Evolutionary conservation across 2,888 invertebrate species (phyloP).

Genomic region (Drosophila recens): DNA sequence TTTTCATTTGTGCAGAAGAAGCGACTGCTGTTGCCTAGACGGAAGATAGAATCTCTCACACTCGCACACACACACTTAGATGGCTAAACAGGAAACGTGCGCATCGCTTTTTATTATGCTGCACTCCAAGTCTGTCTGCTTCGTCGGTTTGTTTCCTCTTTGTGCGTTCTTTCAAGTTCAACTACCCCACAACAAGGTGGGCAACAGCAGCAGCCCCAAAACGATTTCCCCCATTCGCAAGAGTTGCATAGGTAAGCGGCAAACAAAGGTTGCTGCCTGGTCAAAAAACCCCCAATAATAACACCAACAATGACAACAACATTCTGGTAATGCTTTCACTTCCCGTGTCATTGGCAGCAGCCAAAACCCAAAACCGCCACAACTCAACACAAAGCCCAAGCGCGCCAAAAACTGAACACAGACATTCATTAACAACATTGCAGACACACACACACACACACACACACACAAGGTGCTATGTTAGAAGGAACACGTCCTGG

Average conservation of each 20-base stretch:
- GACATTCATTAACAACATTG: conserved; percentile 30
- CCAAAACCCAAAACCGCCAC: conserved; percentile 27
- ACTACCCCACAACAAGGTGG: conserved; percentile 55
- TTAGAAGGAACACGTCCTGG: conserved; percentile 30
- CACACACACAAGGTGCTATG: conserved; percentile 30
- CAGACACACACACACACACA: conserved; percentile 27
- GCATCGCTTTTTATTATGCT: conserved; percentile 70
- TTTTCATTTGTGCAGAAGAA: conserved; percentile 34
- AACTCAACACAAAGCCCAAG: conserved; percentile 54
- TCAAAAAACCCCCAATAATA: conserved; percentile 65
- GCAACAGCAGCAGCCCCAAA: conserved; percentile 18
- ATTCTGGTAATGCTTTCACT: conserved; percentile 74
- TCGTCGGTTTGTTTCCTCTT: conserved; percentile 61
- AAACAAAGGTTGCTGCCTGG: conserved; percentile 71
- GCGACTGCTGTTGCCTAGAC: conserved; percentile 63
- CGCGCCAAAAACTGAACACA: conserved; percentile 61
- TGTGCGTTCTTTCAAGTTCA: conserved; percentile 72
- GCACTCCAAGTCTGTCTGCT: conserved; percentile 60
- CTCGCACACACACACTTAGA: conserved; percentile 12
- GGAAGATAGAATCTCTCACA: conserved; percentile 58
- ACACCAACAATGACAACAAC: conserved; percentile 25
- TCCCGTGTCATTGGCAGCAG: conserved; percentile 78
- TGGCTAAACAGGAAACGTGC: conserved; percentile 75
- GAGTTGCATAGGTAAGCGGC: conserved; percentile 50
- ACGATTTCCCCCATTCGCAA: conserved; percentile 10